These are phyloP conservation scores for Steromphala cineraria DNA, from an alignment of 2,888 invertebrate genomes.

Conservation along the genomic window DNA sequence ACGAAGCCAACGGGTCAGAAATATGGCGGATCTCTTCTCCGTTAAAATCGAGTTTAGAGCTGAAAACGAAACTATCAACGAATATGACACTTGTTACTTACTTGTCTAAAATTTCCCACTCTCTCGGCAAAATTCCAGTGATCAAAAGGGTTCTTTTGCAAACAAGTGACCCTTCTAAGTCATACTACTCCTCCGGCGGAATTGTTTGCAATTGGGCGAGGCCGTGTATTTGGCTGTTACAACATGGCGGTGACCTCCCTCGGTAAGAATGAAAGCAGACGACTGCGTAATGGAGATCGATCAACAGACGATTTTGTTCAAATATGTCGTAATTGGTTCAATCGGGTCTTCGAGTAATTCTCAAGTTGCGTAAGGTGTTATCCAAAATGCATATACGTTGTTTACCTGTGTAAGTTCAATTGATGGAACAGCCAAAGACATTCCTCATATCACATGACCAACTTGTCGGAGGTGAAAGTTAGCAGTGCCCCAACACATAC, in stretches of 20 bases:
- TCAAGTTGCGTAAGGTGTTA: too few relatives aligned
- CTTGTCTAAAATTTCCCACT: background rate
- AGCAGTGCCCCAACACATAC: background rate
- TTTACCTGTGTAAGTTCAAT: conserved; percentile 31
- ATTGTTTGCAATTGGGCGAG: conserved; percentile 22
- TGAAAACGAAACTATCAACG: background rate
- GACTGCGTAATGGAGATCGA: too few relatives aligned
- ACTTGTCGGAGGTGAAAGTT: background rate
- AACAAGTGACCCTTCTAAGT: conserved; percentile 1
- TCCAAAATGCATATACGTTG: background rate
- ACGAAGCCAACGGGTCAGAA: background rate
- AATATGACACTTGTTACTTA: conserved; percentile 4
- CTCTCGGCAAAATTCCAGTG: conserved; percentile 1
- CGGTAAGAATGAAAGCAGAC: background rate
- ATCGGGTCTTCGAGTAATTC: too few relatives aligned
- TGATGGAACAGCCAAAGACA: conserved; percentile 28
- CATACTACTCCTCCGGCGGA: background rate
- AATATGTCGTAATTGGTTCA: background rate
- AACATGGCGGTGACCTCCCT: background rate
- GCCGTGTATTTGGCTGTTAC: conserved; percentile 15
- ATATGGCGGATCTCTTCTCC: conserved; percentile 14
- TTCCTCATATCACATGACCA: conserved; percentile 31
- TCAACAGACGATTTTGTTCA: too few relatives aligned
- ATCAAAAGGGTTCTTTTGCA: background rate
- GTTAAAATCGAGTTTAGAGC: background rate